Evolutionary conservation across 2,797 vertebrate genomes (phyloP), one percentile per base, ranked within the genome.

Genomic region (Epinephelus malabaricus): DNA sequence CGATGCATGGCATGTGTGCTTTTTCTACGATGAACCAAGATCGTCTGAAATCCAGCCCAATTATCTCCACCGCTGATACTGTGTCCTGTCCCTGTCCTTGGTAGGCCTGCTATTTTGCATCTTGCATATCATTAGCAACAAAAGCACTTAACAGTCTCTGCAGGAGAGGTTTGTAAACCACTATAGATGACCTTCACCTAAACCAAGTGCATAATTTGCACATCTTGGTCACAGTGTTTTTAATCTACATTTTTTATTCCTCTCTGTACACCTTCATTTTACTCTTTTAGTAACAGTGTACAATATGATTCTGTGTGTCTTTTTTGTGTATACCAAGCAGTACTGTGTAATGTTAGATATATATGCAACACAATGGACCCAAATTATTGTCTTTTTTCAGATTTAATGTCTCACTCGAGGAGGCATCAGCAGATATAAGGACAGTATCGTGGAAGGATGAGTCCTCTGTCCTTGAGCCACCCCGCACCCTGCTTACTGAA

Each of bases 91-190:
- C 30, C 51, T 84, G 88, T 82, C 90, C 87, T 92, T 89, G 85
- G 61, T 46, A 40, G 69, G 54, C 12, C 75, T 73, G 62, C 73
- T 86, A 8, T 65, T 92, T 86, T 90, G 81, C 93, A 90, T 87
- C 79, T 86, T 86, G 88, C 84, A 91, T 89, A 74, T 93, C 85
- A 93, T 93, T 92, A 92, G 78, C 61, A 79, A 50, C 65, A 79
- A 68, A 88, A 73, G 73, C 70, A 62, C 82, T 75, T 82, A 78
- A 69, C 62, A 74, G 65, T 63, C 79, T 70, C 64, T 77, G 79
- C 82, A 86, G 72, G 63, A 80, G 67, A 82, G 75, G 65, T 68
- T 54, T 47, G 65, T 74, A 30, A 58, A 81, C 76, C 43, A 13
- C 55, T 76, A 64, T 34, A 46, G 63, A 79, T 10, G 59, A 91